Evolutionary conservation across 1,140 invertebrate genomes (phyloP).

Genomic region (Procambarus virginalis): DNA sequence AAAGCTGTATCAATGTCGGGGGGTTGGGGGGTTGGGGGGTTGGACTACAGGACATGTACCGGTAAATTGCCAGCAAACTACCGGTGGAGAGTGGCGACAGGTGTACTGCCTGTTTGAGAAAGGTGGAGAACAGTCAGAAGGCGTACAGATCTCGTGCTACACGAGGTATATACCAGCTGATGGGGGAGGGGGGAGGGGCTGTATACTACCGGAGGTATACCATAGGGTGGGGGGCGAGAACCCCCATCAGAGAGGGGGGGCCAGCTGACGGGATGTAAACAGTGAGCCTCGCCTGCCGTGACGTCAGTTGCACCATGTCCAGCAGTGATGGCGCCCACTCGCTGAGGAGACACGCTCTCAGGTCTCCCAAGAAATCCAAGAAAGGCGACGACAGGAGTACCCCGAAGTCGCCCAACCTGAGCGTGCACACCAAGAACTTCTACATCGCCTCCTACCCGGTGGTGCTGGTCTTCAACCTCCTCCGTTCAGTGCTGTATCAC

Average conservation of each 20-base stretch:
- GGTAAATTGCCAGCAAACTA: no score
- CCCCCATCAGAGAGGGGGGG: neutral
- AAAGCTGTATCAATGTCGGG: no score
- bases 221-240: neutral
- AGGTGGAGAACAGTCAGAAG: no score
- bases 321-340: conserved; percentile 60
- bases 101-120: no score
- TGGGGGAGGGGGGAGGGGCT: no score
- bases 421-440: conserved; percentile 62
- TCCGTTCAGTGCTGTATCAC: conserved; percentile 61
- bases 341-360: conserved; percentile 54
- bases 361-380: conserved; percentile 64
- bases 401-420: conserved; percentile 23
- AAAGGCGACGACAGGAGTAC: conserved; percentile 52
- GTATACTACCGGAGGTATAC: neutral
- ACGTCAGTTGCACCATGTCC: conserved; percentile 65
- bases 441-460: conserved; percentile 64
- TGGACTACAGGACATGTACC: no score
- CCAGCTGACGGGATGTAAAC: conserved; percentile 41
- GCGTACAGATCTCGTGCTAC: no score
- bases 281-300: conserved; percentile 6
- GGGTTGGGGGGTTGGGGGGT: no score
- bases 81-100: no score
- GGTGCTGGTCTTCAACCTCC: conserved; percentile 60
- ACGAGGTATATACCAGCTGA: no score